Base-by-base conservation (phyloP, 2,888 invertebrate species). In the Salticus scenicus region DNA sequence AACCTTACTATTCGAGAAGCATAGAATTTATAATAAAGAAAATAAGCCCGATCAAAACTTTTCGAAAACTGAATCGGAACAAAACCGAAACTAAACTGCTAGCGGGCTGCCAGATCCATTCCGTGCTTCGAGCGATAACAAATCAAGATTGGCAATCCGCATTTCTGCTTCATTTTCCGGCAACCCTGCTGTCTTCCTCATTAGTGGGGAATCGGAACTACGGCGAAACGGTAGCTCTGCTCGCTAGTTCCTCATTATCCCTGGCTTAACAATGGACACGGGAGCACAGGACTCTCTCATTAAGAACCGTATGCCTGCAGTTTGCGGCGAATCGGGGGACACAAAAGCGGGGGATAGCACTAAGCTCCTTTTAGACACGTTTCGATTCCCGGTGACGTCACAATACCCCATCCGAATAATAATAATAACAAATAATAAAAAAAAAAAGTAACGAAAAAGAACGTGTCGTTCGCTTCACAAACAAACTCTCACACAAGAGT, bases 351-450 rank as follows among this genome's bases (percentile, higher is more conserved):
- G 75, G 74, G 71, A 76, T 28, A 41, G 42, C 77, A 57, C 77
- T 83, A 83, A 83, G 83, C 83, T 83, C 83, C 83, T 83, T 83
- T 83, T 77, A 77, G 83, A 83, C 83, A 83, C 83, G 83, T 83
- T 57, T 83, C 77, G 77, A 83, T 73, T 76, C 76, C 7, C 47
- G 76, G 82, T 76, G 76, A 73, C 77, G 77, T 73, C 76, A 83
- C 77, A 83, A 83, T 83, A 67, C 67, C 30, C n/a, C 33, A 47
- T 64, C 47, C 57, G 57, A 67, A 73, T 67, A 73, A 51, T 41
- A 66, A 57, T 20, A 51, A 64, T 71, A 75, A 30, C 33, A 76
- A 24, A 41, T 20, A 64, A 75, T 70, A 41, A 51, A 76, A 24
- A 41, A 20, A 42, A 70, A 37, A 51, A 71, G 24, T 17, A 24